phyloP scores from a whole-genome alignment of 35 echinoderm and acorn worm species.

The Hemicentrotus pulcherrimus region DNA sequence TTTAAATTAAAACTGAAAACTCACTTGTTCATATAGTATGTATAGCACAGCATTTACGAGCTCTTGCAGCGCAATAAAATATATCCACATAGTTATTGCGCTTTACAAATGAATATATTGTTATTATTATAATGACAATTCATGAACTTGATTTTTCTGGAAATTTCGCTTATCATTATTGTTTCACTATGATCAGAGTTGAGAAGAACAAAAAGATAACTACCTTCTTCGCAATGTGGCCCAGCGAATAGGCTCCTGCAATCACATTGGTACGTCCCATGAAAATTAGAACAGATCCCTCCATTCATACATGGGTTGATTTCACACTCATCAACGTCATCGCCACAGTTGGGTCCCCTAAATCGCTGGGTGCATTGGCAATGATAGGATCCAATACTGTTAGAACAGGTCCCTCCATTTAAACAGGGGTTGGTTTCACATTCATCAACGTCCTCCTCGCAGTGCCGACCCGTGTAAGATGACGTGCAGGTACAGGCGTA shows the following conservation, averaged over 20 bases:
- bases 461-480: neutral
- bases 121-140: too few relatives aligned
- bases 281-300: neutral
- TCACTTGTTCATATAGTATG: too few relatives aligned
- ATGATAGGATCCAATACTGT: neutral
- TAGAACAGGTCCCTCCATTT: slow-evolving; percentile 28
- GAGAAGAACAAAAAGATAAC: neutral
- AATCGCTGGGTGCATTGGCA: neutral
- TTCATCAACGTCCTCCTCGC: neutral
- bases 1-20: too few relatives aligned
- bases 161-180: too few relatives aligned
- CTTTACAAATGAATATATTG: too few relatives aligned
- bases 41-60: too few relatives aligned
- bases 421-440: slow-evolving; percentile 34
- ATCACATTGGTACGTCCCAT: neutral
- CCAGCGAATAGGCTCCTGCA: neutral
- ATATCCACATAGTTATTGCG: too few relatives aligned
- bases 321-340: neutral
- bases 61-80: too few relatives aligned
- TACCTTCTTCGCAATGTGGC: neutral
- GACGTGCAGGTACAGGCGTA: slow-evolving; percentile 1
- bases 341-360: neutral
- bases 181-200: too few relatives aligned
- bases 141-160: too few relatives aligned
- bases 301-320: slow-evolving; percentile 23